phyloP scores from a whole-genome alignment of 2,113 vertebrate genomes.

The Morone chrysops region DNA sequence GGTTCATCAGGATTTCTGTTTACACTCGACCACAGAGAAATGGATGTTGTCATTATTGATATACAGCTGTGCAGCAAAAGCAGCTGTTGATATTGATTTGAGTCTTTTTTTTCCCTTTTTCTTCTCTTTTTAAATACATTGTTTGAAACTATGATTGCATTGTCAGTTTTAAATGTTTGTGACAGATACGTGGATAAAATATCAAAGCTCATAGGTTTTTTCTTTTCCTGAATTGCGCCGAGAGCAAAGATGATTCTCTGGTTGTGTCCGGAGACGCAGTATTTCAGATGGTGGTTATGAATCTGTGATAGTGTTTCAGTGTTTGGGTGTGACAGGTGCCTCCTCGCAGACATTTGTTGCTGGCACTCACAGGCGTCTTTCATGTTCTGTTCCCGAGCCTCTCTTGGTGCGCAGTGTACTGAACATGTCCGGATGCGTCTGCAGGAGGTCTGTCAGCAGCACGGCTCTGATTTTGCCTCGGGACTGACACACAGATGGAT shows the following conservation, averaged over 20 bases:
- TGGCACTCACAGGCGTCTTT: not conserved
- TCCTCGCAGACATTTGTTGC: slow-evolving; percentile 10
- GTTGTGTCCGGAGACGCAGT: not conserved
- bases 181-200: not conserved
- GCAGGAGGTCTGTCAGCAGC: slow-evolving; percentile 57
- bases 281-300: not conserved
- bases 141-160: not conserved
- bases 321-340: not conserved
- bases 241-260: not conserved
- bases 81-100: not conserved
- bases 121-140: not conserved
- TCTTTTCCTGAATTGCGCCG: not conserved
- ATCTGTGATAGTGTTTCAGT: not conserved
- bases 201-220: not conserved
- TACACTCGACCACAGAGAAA: not conserved
- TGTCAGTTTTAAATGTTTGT: not conserved
- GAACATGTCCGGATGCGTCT: slow-evolving; percentile 21
- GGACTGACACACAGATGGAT: slow-evolving; percentile 42
- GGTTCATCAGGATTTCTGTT: not conserved
- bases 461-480: slow-evolving; percentile 59
- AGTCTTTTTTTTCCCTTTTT: too few species aligned
- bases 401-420: slow-evolving; percentile 22
- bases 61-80: not conserved
- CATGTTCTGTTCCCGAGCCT: slow-evolving; percentile 8
- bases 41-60: not conserved